Base-by-base conservation (phyloP, 35 echinoderm and acorn worm genomes). In the Heliocidaris tuberculata region DNA sequence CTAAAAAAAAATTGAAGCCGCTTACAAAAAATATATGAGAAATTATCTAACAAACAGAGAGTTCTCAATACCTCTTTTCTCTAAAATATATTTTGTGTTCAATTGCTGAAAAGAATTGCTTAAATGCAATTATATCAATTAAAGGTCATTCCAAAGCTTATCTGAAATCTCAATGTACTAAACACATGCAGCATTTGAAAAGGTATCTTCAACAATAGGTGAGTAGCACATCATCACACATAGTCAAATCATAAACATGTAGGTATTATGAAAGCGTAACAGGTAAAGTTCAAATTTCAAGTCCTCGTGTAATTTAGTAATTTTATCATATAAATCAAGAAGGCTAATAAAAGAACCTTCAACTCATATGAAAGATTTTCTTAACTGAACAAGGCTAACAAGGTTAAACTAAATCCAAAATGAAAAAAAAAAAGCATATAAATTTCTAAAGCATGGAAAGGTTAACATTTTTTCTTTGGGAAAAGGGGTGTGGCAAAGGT, bases 401-500 rank as follows among this genome's bases (percentile, higher is more conserved):
- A 31, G 87, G 8, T 27, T 10, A 24, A 89, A 32, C 24, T 32
- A 78, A 78, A 78, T 78, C 27, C 8, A 7, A 29, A 78, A 78
- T n/a, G n/a, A 8, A 78, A n/a, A n/a, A 60, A 15, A 42, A n/a
- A n/a, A 0, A 6, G 65, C 65, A 78, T 78, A 78, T 78, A n/a
- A 24, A 78, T 78, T 78, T n/a, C 27, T 21, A 78, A 19, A 29
- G 65, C 65, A 78, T 78, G 27, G 8, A 89, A 8, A 89, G 87
- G 87, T 11, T 12, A 21, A 19, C 31, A 48, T 89, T 15, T 32
- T 47, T 29, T 47, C 31, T 32, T 32, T 89, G 31, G 31, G 31
- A 11, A 89, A 89, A 48, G 87, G 87, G 87, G 87, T 89, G 87
- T 89, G 87, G 87, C 16, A 0, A 48, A 27, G 91, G 91, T 93